These are phyloP conservation scores for Drosophila elegans DNA, from an alignment of 1,140 invertebrate genomes.

Conservation along the genomic window DNA sequence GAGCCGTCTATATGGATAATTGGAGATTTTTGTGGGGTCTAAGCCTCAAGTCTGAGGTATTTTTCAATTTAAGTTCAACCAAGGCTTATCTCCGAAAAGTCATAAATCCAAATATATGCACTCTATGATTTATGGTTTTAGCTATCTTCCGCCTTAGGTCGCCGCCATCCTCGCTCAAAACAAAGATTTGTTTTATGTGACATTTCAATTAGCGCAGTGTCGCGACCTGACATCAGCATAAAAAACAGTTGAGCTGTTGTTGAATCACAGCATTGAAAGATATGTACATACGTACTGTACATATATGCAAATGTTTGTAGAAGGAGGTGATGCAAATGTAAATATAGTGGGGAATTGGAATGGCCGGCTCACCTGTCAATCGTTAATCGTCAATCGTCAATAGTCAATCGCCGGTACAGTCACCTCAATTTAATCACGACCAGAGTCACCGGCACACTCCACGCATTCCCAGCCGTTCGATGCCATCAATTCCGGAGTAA, in stretches of 20 bases:
- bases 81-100: background rate
- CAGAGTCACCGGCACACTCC: constrained; percentile 9
- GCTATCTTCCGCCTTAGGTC: constrained; percentile 9
- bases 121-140: background rate
- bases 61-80: too few species aligned
- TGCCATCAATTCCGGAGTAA: constrained; percentile 22
- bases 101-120: background rate
- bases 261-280: constrained; percentile 16
- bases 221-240: constrained; percentile 53
- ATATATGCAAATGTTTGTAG: background rate
- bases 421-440: constrained; percentile 16
- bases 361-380: background rate
- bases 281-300: background rate
- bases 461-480: constrained; percentile 23
- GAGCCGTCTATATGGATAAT: background rate
- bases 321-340: background rate
- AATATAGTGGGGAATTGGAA: background rate
- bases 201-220: constrained; percentile 69
- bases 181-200: constrained; percentile 42
- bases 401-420: constrained; percentile 22
- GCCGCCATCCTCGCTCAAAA: constrained; percentile 9
- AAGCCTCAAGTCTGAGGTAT: too few species aligned
- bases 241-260: constrained; percentile 52
- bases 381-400: background rate
- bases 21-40: background rate